These are phyloP conservation scores for Notothenia rossii DNA, from an alignment of 2,113 vertebrate species.

Conservation along the genomic window DNA sequence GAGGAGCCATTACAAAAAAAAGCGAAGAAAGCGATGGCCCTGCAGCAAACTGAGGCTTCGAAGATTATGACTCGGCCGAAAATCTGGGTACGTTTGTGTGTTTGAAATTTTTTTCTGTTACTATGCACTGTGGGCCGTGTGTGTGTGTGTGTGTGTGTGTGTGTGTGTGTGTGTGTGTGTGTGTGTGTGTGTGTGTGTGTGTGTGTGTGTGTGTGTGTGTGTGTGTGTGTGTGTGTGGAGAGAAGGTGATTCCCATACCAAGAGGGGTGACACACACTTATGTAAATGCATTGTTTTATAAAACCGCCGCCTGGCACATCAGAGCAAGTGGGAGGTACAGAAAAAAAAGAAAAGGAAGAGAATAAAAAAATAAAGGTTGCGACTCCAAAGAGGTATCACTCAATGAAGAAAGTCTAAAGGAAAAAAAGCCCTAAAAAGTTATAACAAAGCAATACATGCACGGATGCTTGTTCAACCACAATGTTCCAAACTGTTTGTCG, in stretches of 20 bases:
- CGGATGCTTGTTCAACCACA: conserved; percentile 30
- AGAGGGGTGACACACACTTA: conserved; percentile 41
- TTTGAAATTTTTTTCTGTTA: conserved; percentile 29
- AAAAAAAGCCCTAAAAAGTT: background rate
- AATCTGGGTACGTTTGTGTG: conserved; percentile 38
- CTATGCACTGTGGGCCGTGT: conserved; percentile 8
- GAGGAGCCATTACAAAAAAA: conserved; percentile 27
- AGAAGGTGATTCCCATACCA: conserved; percentile 38
- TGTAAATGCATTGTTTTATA: conserved; percentile 54
- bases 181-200: no score
- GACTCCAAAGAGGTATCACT: conserved; percentile 13
- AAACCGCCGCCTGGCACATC: conserved; percentile 46
- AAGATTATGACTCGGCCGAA: conserved; percentile 62
- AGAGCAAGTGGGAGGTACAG: conserved; percentile 6
- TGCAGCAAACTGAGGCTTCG: conserved; percentile 54
- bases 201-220: no score
- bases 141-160: no score
- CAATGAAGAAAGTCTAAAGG: background rate
- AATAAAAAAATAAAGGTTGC: background rate
- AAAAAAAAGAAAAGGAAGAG: background rate
- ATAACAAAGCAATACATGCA: conserved; percentile 19
- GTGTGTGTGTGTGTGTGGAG: background rate
- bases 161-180: no score
- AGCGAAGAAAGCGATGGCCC: conserved; percentile 33
- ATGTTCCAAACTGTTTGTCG: conserved; percentile 43